Conservation (phyloP, 1,140 invertebrate species). For the Pinna nobilis region DNA sequence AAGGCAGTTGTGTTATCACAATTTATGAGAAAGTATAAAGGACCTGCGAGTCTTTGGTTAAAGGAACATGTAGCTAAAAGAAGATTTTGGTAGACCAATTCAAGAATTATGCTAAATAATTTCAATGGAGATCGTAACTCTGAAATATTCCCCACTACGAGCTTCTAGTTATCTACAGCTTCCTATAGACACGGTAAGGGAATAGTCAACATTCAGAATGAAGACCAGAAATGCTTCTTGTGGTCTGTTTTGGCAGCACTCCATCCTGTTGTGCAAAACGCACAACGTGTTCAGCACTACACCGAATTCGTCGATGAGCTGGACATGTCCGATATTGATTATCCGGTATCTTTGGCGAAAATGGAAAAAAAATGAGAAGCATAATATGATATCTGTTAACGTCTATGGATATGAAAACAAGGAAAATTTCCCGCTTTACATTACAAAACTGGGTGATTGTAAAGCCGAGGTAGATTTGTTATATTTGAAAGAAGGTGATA, state of each 20-base stretch:
- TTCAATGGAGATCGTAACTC: not conserved
- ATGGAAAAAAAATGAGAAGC: slow-evolving; percentile 26
- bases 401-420: slow-evolving; percentile 29
- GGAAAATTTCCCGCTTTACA: slow-evolving; percentile 21
- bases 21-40: too few species aligned
- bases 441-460: slow-evolving; percentile 1
- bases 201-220: not conserved
- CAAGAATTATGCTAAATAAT: too few species aligned
- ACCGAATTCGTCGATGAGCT: slow-evolving; percentile 17
- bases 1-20: too few species aligned
- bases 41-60: too few species aligned
- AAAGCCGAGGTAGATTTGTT: slow-evolving; percentile 12
- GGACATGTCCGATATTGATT: slow-evolving; percentile 18
- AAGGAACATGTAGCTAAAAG: too few species aligned
- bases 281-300: slow-evolving; percentile 15
- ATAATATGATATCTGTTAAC: slow-evolving; percentile 31
- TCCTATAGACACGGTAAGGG: not conserved
- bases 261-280: slow-evolving; percentile 17
- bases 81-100: too few species aligned
- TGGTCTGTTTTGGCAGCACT: slow-evolving; percentile 37
- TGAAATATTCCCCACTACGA: slow-evolving; percentile 9
- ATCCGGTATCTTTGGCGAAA: slow-evolving; percentile 11
- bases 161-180: slow-evolving; percentile 22
- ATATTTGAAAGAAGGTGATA: slow-evolving; percentile 3
- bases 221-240: slow-evolving; percentile 31